Conservation (phyloP, 37 sponge, comb jelly and placozoan genomes). For the Cladorhizidae sp. region DNA sequence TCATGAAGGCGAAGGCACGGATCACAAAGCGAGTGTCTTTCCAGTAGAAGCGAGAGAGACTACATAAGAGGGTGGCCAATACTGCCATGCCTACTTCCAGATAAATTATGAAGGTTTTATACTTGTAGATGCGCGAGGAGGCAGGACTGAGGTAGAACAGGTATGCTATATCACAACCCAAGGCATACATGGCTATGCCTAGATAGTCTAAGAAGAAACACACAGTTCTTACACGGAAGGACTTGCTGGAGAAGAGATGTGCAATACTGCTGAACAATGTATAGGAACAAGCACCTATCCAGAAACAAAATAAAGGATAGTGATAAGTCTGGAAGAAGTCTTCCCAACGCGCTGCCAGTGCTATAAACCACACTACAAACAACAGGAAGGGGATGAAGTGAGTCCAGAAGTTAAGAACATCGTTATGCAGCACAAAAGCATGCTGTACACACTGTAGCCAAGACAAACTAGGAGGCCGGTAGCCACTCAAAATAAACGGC, state of each 20-base stretch:
- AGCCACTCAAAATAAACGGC: constrained; percentile 61
- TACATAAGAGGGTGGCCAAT: constrained; percentile 17
- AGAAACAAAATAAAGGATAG: constrained; percentile 69
- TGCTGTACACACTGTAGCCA: constrained; percentile 26
- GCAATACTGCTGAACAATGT: constrained; percentile 72
- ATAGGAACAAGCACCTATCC: constrained; percentile 50
- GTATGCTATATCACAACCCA: constrained; percentile 32
- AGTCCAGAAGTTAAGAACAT: constrained; percentile 79
- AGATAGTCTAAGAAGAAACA: constrained; percentile 84
- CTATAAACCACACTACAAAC: constrained; percentile 47
- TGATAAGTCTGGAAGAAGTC: constrained; percentile 48
- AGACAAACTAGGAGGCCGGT: constrained; percentile 26
- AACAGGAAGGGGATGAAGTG: constrained; percentile 63
- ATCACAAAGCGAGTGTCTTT: constrained; percentile 40
- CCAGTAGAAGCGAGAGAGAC: constrained; percentile 72
- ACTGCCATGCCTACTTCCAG: constrained; percentile 10
- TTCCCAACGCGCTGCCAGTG: neutral
- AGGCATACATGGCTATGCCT: constrained; percentile 67
- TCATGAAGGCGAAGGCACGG: constrained; percentile 26
- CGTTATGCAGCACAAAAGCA: constrained; percentile 61
- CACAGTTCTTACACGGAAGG: constrained; percentile 33
- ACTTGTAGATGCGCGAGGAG: neutral
- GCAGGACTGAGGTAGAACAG: constrained; percentile 56
- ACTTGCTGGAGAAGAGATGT: constrained; percentile 55
- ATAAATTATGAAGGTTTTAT: constrained; percentile 16